These are phyloP conservation scores for Cladorhizidae sp. DNA, from an alignment of 37 sponge, comb jelly and placozoan genomes.

Conservation along the genomic window DNA sequence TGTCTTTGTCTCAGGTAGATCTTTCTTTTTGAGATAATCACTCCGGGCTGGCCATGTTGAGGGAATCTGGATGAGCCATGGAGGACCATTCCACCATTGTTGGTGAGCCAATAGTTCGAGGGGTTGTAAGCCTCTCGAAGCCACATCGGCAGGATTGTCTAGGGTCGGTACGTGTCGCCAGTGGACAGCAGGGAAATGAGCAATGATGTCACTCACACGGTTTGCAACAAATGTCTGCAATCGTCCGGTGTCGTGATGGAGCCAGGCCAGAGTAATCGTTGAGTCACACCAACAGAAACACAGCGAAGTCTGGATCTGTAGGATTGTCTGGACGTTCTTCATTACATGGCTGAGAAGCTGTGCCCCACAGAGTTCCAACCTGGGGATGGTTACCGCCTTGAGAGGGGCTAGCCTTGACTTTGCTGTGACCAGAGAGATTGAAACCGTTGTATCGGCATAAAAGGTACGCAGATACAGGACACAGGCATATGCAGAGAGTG, in stretches of 20 bases:
- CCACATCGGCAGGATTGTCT: background rate
- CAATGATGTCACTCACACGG: background rate
- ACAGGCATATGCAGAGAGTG: background rate
- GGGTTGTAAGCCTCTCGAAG: background rate
- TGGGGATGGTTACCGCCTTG: background rate
- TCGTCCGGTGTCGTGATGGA: background rate
- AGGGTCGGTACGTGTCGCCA: background rate
- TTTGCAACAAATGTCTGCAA: background rate
- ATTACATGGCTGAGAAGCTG: background rate
- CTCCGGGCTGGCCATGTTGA: background rate
- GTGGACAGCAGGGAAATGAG: background rate
- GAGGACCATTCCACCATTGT: background rate
- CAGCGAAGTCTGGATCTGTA: too few relatives aligned
- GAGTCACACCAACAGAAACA: background rate
- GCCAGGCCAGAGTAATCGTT: background rate
- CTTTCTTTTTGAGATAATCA: too few relatives aligned
- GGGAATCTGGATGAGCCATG: background rate
- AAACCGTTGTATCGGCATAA: background rate
- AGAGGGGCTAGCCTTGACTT: background rate
- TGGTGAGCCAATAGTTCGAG: background rate
- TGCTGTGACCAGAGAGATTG: background rate
- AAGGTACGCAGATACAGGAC: background rate
- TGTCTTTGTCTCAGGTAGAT: too few relatives aligned
- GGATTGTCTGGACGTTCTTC: background rate
- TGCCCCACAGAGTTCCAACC: constrained; percentile 6